Evolutionary conservation across 2,113 vertebrate species (phyloP), one percentile per base, ranked within the genome.

Genomic region (Chionis minor): DNA sequence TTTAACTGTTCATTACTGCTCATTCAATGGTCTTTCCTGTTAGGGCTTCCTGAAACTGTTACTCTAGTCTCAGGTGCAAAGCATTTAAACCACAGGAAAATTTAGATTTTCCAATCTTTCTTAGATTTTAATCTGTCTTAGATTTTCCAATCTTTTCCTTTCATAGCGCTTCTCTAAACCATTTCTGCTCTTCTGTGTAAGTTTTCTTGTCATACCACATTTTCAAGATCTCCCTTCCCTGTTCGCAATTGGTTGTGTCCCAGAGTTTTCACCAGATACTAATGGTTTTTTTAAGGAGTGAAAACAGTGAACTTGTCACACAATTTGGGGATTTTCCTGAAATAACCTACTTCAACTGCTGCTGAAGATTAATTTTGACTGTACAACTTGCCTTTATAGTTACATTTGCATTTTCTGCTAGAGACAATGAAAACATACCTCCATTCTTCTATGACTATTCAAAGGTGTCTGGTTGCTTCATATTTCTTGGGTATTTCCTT

Each of bases 181-280:
- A 7, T 44, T 79, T 62, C 58, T 40, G 8, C 12, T 71, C 32
- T 32, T 88, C 49, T 63, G 9, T 17, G 23, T 23, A 47, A 22
- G 3, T 51, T 63, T 80, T 72, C 45, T 55, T 80, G 14, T 15
- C 8, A 1, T 17, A 11, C 3, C 22, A 89, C 38, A 90, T 23
- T 58, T 69, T 96, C 49, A 69, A 33, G 6, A 35, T 20, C 30
- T 75, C 16, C 35, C 8, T 35, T 77, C 66, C 35, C 51, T 18
- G 4, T 8, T 14, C 8, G 42, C 6, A 44, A 2, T 1, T 47
- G 2, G 1, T 42, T 45, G 4, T 49, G 18, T 56, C 72, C 40
- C 49, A 52, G 23, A 73, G 40, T 78, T 95, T 89, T 86, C 45
- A 45, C 3, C 19, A 86, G 24, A 40, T 27, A 24, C 1, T 45